Percentiles rank a stretch among this genome's conserved stretches.
Conservation (phyloP, 2,888 invertebrate species). For the Nudaria mundana region DNA sequence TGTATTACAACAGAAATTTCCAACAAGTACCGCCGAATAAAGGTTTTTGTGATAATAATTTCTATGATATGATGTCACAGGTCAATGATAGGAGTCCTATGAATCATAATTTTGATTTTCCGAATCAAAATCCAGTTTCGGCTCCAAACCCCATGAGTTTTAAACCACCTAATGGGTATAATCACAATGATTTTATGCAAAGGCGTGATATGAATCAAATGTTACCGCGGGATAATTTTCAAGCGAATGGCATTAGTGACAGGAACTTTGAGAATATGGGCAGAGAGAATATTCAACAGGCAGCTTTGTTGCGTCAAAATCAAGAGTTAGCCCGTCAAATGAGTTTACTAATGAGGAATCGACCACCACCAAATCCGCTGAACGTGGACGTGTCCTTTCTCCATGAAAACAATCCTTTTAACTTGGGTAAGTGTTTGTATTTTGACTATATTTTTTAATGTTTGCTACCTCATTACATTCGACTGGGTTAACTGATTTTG, state of each 20-base stretch:
- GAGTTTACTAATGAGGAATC: constrained; percentile 65
- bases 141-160: constrained; percentile 45
- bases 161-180: constrained; percentile 65
- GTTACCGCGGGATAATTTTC: constrained; percentile 53
- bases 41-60: constrained; percentile 54
- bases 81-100: constrained; percentile 52
- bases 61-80: constrained; percentile 60
- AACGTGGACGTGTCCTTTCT: constrained; percentile 73
- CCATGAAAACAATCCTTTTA: constrained; percentile 69
- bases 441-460: not conserved
- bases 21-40: constrained; percentile 55
- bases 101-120: constrained; percentile 59
- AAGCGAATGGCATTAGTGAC: constrained; percentile 47
- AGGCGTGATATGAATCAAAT: constrained; percentile 59
- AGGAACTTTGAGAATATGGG: constrained; percentile 56
- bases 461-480: not conserved
- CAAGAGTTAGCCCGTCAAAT: constrained; percentile 72
- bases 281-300: constrained; percentile 58
- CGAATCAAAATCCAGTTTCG: constrained; percentile 52
- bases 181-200: constrained; percentile 62
- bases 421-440: constrained; percentile 55
- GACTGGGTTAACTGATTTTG: too few species aligned
- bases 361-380: constrained; percentile 66
- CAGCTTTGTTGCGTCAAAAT: constrained; percentile 58
- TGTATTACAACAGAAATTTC: constrained; percentile 57